A percentile compares a stretch with the other conserved stretches of the same genome.
Evolutionary conservation across 37 sponge, comb jelly and placozoan genomes (phyloP).

Genomic region (Oscarella lobularis): DNA sequence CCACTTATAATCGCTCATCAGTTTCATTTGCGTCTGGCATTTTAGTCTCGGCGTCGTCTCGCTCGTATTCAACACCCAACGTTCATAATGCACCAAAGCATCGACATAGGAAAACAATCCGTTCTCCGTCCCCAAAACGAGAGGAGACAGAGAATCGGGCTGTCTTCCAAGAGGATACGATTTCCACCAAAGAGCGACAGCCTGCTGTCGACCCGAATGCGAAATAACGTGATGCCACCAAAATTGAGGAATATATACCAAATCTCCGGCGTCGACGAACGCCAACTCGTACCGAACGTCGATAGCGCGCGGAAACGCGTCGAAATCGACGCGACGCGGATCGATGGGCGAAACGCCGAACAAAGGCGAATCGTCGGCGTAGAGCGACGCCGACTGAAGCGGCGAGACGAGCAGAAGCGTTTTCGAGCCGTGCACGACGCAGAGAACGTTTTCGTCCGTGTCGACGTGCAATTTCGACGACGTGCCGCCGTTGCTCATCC

Average conservation of each 20-base stretch:
- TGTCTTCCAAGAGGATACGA: not conserved
- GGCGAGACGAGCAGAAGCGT: constrained; percentile 1
- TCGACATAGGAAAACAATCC: not conserved
- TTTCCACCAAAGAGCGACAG: constrained; percentile 6
- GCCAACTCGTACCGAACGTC: not conserved
- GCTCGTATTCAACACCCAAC: not conserved
- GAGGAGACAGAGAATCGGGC: not conserved
- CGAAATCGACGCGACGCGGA: not conserved
- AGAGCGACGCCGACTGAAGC: not conserved
- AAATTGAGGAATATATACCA: constrained; percentile 2
- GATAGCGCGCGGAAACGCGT: not conserved
- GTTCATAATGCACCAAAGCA: not conserved
- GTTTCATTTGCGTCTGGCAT: not conserved
- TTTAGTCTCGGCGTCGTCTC: not conserved
- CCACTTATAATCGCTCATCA: not conserved
- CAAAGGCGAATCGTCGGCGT: not conserved
- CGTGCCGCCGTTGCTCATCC: constrained; percentile 9
- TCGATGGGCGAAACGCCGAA: not conserved
- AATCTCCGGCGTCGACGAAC: not conserved
- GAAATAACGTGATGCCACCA: constrained; percentile 7
- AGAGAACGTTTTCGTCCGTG: constrained; percentile 9
- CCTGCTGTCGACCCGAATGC: constrained; percentile 1
- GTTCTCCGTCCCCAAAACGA: not conserved
- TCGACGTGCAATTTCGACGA: constrained; percentile 7
- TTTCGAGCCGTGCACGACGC: not conserved